Base-by-base conservation (phyloP, 2,113 vertebrate species). In the Columba livia region DNA sequence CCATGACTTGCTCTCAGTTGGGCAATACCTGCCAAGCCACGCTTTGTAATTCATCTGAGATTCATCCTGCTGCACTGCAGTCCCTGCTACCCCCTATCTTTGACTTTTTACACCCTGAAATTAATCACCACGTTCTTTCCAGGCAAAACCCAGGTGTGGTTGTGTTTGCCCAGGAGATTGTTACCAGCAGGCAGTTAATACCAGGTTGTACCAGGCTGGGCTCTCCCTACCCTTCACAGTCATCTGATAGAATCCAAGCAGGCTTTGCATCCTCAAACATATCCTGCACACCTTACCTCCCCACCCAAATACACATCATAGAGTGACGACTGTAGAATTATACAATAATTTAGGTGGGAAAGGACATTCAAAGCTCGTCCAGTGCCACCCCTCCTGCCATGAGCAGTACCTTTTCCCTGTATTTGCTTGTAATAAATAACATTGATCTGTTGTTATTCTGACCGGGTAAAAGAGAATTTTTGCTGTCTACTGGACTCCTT, bases 91-190 rank as follows among this genome's bases (percentile, higher is more conserved):
- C 73, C 84, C 20, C 26, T 28, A 2, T 21, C 9, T 58, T 3
- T 86, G 78, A 28, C 44, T 4, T 79, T 79, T 74, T 51, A 42
- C 73, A 51, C 65, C 44, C 44, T 89, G 56, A 56, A 93, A 87
- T 95, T 61, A 96, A 94, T 94, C 92, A 94, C 31, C 2, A 31
- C 12, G 7, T 31, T 88, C 26, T 5, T 77, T 64, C 20, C 15
- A 70, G 36, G 50, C 50, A 42, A 47, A 83, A 5, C 28, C 47
- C 94, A 90, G 94, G 95, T 54, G 96, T 86, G 96, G 96, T 60
- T 90, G 23, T 90, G 82, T 95, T 97, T 96, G 82, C 82, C 16
- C 75, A 54, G 64, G 51, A 81, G 66, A 29, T 75, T 40, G 31
- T 32, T 82, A 61, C 44, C 34, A 61, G 13, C 29, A 64, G 42